These are phyloP conservation scores for Dermolepida albohirtum DNA, from an alignment of 2,888 invertebrate species.

Conservation along the genomic window DNA sequence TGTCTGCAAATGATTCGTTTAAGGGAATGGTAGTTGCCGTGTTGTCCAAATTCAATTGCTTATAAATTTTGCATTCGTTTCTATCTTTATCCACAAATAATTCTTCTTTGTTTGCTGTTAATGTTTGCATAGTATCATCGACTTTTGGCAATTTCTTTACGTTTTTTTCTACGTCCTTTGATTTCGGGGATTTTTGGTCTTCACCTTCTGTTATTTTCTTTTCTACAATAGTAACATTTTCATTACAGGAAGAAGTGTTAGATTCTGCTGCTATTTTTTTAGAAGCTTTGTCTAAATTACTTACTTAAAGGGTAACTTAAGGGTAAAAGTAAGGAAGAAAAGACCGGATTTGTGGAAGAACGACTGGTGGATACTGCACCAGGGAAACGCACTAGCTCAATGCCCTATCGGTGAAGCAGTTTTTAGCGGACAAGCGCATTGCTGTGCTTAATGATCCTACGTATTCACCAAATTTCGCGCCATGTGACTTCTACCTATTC, in stretches of 20 bases:
- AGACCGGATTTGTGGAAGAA: too few relatives aligned
- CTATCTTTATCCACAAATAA: constrained; percentile 16
- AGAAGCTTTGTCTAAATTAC: constrained; percentile 43
- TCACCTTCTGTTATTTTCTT: constrained; percentile 4
- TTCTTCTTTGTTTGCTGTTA: constrained; percentile 31
- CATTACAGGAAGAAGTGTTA: not conserved
- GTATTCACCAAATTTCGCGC: too few relatives aligned
- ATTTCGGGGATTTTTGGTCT: constrained; percentile 18
- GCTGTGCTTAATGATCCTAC: too few relatives aligned
- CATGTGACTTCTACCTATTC: too few relatives aligned
- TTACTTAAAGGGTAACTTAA: too few relatives aligned
- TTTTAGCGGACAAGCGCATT: too few relatives aligned
- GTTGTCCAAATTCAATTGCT: constrained; percentile 52
- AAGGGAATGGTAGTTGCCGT: too few relatives aligned
- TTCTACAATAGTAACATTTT: constrained; percentile 4
- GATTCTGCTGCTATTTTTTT: constrained; percentile 32
- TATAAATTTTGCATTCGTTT: constrained; percentile 55
- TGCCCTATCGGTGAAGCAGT: too few relatives aligned
- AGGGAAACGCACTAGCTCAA: too few relatives aligned
- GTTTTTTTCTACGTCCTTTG: constrained; percentile 2
- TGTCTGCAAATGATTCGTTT: too few relatives aligned
- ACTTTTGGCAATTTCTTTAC: not conserved
- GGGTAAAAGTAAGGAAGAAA: too few relatives aligned
- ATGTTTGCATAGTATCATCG: not conserved
- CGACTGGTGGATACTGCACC: too few relatives aligned